Conservation (phyloP, 2,797 vertebrate genomes). For the Aotus griseimembra region DNA sequence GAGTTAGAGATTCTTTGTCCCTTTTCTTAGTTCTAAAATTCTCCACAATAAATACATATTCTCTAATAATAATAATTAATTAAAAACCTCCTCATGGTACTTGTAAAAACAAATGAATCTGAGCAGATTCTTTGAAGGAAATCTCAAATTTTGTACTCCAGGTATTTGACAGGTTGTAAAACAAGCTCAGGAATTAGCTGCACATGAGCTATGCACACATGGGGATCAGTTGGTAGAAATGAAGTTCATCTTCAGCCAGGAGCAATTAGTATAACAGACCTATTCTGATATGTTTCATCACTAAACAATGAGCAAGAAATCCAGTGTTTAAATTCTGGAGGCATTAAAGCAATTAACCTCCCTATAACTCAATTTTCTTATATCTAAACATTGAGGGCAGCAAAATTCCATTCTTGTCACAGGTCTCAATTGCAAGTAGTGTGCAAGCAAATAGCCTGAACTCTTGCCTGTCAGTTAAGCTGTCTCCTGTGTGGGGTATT, state of each 20-base stretch:
- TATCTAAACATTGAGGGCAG: not conserved
- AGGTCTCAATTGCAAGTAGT: not conserved
- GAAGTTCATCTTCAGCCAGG: not conserved
- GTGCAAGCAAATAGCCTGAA: not conserved
- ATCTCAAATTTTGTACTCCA: not conserved
- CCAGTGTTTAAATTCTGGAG: not conserved
- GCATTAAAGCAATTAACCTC: not conserved
- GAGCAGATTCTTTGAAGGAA: not conserved
- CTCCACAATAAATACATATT: not conserved
- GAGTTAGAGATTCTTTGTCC: not conserved
- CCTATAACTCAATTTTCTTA: not conserved
- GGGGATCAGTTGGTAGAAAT: not conserved
- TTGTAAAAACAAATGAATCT: not conserved
- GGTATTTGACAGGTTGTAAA: not conserved
- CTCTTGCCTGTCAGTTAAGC: not conserved
- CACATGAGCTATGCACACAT: not conserved
- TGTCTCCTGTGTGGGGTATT: not conserved
- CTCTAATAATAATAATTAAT: not conserved
- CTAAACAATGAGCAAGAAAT: not conserved
- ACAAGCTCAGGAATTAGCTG: not conserved
- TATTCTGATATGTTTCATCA: not conserved
- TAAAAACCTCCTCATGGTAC: not conserved
- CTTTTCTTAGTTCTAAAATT: constrained; percentile 9
- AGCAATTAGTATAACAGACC: not conserved
- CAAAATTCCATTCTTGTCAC: not conserved